Base-by-base conservation (phyloP, 2,797 vertebrate genomes). In the Epinephelus awoara region DNA sequence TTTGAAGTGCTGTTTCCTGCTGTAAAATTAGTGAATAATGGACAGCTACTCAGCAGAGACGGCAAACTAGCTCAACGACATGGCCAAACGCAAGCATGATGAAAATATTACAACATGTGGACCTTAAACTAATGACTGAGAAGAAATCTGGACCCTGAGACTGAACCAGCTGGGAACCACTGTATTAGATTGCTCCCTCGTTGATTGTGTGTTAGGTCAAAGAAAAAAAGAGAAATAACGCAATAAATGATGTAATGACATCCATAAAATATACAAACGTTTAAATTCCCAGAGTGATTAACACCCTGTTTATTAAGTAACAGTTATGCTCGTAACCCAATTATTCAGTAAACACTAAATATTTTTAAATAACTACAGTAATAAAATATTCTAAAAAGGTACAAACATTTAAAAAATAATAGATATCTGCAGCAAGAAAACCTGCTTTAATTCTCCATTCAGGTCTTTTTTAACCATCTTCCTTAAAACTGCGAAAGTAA, bases 301-400 rank as follows among this genome's bases (percentile, higher is more conserved):
- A 56, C 51, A 65, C 0, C 8, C 10, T 49, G 10, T 75, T 57
- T 50, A 83, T 47, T 79, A 62, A 25, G 58, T 59, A 56, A 55
- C 21, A 72, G 12, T 29, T 19, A 42, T 50, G 2, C 8, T 13
- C 38, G 3, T 29, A 47, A 63, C 12, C 13, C 11, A 29, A 9
- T 75, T 38, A 69, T 19, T 19, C 18, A 65, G 51, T 66, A 5
- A 25, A 58, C 25, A 58, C 15, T 4, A 10, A 42, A 23, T 2
- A 70, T 51, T 46, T 67, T 77, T 2, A 66, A 46, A 50, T 40
- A 40, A 56, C 3, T 5, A 17, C 1, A 12, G 5, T 25, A 19
- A 34, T 52, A 67, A 55, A 59, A 47, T 17, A 25, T 10, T 59
- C 19, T 38, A 14, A 79, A 56, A 59, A n/a, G 1, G 8, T 29